These are phyloP conservation scores for Caenorhabditis sp. DNA, from an alignment of 2,888 invertebrate genomes.

Conservation along the genomic window DNA sequence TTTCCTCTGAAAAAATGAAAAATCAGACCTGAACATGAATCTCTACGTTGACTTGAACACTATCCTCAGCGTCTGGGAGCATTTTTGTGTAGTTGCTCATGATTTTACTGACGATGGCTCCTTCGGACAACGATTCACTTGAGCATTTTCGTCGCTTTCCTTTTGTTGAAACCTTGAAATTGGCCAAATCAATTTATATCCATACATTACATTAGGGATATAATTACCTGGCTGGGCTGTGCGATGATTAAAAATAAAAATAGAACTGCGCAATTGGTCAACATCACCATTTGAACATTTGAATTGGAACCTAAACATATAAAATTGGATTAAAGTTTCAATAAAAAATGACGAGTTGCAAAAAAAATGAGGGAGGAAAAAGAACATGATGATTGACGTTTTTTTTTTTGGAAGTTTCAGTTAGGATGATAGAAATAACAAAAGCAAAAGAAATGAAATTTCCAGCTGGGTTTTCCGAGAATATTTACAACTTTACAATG, in stretches of 20 bases:
- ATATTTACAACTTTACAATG: too few species aligned
- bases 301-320: background rate
- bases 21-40: constrained; percentile 65
- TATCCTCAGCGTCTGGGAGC: constrained; percentile 69
- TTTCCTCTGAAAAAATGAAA: constrained; percentile 3
- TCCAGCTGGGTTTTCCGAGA: too few species aligned
- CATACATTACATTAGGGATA: background rate
- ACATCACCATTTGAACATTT: constrained; percentile 8
- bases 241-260: constrained; percentile 22
- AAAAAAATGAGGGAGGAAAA: background rate
- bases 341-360: background rate
- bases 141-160: constrained; percentile 67
- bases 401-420: background rate
- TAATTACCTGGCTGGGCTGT: constrained; percentile 29
- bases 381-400: background rate
- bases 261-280: constrained; percentile 17
- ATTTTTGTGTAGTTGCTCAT: constrained; percentile 69
- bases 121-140: constrained; percentile 64
- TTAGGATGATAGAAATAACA: too few species aligned
- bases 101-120: constrained; percentile 62
- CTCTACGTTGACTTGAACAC: constrained; percentile 66
- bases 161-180: constrained; percentile 43
- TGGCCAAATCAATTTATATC: too few species aligned
- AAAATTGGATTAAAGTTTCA: background rate
- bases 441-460: too few species aligned